A percentile compares a stretch with the other conserved stretches of the same genome.
phyloP scores from a whole-genome alignment of 2,797 vertebrate species.

The Phyllotis vaccarum region DNA sequence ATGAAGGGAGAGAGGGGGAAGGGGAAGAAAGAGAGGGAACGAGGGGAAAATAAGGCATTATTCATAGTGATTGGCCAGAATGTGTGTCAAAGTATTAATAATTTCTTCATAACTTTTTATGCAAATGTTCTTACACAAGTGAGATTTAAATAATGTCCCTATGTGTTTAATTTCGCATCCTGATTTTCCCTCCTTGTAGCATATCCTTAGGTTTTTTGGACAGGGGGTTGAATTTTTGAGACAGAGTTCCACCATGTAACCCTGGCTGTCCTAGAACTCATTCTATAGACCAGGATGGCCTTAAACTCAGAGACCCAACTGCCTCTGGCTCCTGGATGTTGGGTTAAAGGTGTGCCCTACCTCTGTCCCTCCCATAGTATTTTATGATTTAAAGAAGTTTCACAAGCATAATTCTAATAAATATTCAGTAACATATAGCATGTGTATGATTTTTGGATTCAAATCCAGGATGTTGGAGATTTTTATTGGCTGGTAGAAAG shows the following conservation, averaged over 20 bases:
- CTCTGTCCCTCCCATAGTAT: not conserved
- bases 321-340: not conserved
- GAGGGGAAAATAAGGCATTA: not conserved
- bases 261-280: not conserved
- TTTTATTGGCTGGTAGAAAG: not conserved
- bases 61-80: not conserved
- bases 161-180: conserved; percentile 42
- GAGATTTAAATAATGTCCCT: conserved; percentile 25
- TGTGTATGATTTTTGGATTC: conserved; percentile 51
- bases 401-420: conserved; percentile 48
- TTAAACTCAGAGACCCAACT: not conserved
- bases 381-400: conserved; percentile 7
- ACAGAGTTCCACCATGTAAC: not conserved
- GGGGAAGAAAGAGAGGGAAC: not conserved
- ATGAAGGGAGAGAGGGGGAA: not conserved
- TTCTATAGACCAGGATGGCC: not conserved
- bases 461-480: not conserved
- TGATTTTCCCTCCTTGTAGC: conserved; percentile 28
- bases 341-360: too few relatives aligned
- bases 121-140: conserved; percentile 28
- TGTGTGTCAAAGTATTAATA: conserved; percentile 33
- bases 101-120: conserved; percentile 26
- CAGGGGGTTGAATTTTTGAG: not conserved
- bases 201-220: not conserved
- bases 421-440: not conserved